Conservation (phyloP, 2,113 vertebrate genomes). For the Hoplias malabaricus region DNA sequence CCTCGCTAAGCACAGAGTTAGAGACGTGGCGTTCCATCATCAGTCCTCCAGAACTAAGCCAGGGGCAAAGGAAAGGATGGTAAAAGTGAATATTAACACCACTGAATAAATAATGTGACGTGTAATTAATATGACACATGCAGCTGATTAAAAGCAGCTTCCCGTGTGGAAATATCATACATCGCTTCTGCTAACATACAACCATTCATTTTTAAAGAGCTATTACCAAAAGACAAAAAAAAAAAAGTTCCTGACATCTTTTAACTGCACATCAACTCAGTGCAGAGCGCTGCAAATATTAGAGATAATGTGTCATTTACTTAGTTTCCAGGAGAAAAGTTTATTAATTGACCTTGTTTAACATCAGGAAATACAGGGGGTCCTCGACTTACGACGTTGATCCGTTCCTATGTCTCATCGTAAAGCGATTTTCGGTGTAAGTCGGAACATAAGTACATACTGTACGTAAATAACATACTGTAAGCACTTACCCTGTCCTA, state of each 20-base stretch:
- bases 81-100: constrained; percentile 12
- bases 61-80: constrained; percentile 20
- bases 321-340: too few species aligned
- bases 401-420: too few species aligned
- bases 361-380: too few species aligned
- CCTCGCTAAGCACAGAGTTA: constrained; percentile 18
- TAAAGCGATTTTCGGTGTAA: too few species aligned
- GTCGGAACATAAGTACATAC: too few species aligned
- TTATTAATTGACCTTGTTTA: too few species aligned
- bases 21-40: constrained; percentile 18
- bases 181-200: neutral
- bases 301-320: too few species aligned
- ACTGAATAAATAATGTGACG: constrained; percentile 36
- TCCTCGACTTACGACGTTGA: too few species aligned
- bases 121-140: constrained; percentile 20
- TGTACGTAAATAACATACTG: too few species aligned
- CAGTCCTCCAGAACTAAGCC: constrained; percentile 15
- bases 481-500: too few species aligned
- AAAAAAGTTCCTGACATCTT: neutral
- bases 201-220: neutral
- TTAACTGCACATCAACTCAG: neutral
- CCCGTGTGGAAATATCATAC: neutral
- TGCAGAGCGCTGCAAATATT: too few species aligned
- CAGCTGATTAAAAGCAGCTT: constrained; percentile 18
- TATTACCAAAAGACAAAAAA: neutral